Conservation (phyloP, 2,797 vertebrate species). For the Macroramphosus scolopax region DNA sequence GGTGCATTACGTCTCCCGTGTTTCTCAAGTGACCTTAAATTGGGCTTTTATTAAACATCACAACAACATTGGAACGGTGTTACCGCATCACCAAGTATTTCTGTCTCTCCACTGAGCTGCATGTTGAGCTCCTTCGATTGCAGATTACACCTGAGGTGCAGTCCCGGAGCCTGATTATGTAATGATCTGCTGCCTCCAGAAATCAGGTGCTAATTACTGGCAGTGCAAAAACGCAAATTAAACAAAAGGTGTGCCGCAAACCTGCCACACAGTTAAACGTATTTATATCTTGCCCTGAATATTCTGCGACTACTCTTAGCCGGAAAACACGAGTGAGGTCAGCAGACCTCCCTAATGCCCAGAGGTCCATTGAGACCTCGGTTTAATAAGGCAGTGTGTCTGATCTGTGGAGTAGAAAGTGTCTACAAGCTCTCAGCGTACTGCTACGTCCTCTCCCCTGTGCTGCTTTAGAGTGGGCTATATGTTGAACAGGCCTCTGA, state of each 20-base stretch:
- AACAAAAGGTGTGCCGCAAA: constrained; percentile 28
- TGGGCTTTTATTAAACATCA: constrained; percentile 2
- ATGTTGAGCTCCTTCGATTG: constrained; percentile 12
- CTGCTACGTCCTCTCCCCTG: constrained; percentile 34
- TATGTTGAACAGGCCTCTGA: constrained; percentile 46
- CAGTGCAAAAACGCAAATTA: constrained; percentile 40
- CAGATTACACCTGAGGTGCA: constrained; percentile 37
- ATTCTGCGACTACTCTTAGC: constrained; percentile 24
- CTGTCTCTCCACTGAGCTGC: not conserved
- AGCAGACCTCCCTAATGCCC: constrained; percentile 44
- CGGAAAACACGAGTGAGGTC: constrained; percentile 52
- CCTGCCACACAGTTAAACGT: not conserved
- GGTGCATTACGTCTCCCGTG: no score
- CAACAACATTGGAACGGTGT: not conserved
- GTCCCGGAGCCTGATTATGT: constrained; percentile 33
- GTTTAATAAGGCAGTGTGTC: constrained; percentile 44
- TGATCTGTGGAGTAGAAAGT: constrained; percentile 47
- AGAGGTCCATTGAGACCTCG: no score
- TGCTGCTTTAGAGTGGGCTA: constrained; percentile 26
- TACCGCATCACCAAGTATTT: no score
- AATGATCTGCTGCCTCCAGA: constrained; percentile 40
- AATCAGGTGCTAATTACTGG: constrained; percentile 49
- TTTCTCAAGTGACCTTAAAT: not conserved
- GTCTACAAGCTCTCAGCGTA: constrained; percentile 54
- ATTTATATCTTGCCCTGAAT: constrained; percentile 11